These are phyloP conservation scores for Liasis olivaceus DNA, from an alignment of 2,797 vertebrate species.

Conservation along the genomic window DNA sequence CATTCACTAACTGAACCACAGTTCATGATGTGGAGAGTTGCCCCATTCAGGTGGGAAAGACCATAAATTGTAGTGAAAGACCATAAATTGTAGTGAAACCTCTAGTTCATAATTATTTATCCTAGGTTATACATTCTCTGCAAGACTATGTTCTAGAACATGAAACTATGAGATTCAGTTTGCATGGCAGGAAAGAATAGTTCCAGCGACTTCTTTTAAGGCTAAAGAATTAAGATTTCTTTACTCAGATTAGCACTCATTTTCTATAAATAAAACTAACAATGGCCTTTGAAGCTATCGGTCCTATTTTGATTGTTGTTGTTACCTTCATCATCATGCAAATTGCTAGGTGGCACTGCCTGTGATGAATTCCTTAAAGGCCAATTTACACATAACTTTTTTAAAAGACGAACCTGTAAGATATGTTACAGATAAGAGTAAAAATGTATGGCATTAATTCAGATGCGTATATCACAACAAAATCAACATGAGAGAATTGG, in stretches of 20 bases:
- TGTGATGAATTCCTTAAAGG: neutral
- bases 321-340: neutral
- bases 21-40: neutral
- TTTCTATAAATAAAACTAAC: neutral
- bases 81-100: neutral
- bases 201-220: neutral
- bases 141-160: neutral
- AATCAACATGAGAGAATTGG: neutral
- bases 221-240: neutral
- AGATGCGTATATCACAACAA: neutral
- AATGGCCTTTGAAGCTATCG: neutral
- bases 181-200: neutral
- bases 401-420: neutral
- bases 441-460: neutral
- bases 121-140: neutral
- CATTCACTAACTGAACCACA: neutral
- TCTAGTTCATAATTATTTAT: neutral
- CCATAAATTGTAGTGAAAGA: neutral
- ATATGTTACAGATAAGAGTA: neutral
- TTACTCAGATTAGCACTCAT: neutral
- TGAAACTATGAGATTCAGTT: neutral
- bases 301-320: neutral
- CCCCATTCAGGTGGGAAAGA: neutral
- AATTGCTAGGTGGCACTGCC: neutral
- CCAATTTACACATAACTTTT: neutral